Conservation (phyloP, 2,888 invertebrate species). For the Drosophila fungiperda region DNA sequence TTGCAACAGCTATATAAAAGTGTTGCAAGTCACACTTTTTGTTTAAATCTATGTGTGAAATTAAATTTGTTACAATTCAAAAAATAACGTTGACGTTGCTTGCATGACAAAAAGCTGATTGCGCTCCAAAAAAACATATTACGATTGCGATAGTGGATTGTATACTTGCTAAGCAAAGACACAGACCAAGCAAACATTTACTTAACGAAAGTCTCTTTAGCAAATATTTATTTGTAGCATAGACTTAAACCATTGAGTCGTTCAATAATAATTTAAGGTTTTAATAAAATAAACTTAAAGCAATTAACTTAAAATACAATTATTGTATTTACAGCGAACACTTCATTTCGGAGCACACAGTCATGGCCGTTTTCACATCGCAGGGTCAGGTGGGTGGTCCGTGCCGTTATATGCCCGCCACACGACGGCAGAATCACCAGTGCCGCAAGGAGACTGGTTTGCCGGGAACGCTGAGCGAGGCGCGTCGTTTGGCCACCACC, state of each 20-base stretch:
- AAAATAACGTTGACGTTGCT: not conserved
- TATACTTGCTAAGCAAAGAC: slow-evolving; percentile 28
- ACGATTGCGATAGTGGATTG: not conserved
- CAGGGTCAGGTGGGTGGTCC: slow-evolving; percentile 85
- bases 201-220: slow-evolving; percentile 4
- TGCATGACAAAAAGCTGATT: slow-evolving; percentile 24
- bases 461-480: slow-evolving; percentile 86
- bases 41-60: not conserved
- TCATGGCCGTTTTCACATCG: slow-evolving; percentile 85
- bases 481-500: slow-evolving; percentile 87
- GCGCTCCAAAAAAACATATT: not conserved
- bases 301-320: not conserved
- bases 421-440: slow-evolving; percentile 88
- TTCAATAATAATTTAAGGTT: not conserved
- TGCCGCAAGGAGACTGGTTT: slow-evolving; percentile 88
- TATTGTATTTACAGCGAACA: slow-evolving; percentile 77
- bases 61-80: slow-evolving; percentile 3
- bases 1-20: not conserved
- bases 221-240: not conserved
- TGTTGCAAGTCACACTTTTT: not conserved
- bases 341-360: slow-evolving; percentile 84
- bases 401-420: slow-evolving; percentile 87
- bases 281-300: not conserved
- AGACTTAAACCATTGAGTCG: not conserved
- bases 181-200: not conserved